phyloP scores from a whole-genome alignment of 2,888 invertebrate genomes.

The Noctua janthe region DNA sequence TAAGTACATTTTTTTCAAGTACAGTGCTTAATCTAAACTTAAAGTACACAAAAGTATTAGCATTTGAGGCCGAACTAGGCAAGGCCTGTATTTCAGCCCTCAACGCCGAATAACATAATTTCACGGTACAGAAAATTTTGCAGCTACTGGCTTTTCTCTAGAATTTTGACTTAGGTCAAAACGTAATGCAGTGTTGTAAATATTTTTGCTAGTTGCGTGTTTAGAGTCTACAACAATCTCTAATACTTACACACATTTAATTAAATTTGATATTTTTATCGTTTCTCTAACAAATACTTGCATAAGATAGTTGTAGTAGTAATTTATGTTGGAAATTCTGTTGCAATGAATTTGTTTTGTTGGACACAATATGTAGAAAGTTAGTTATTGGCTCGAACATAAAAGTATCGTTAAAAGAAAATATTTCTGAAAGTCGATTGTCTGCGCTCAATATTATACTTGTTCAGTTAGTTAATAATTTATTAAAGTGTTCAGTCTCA shows the following conservation, averaged over 20 bases:
- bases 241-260: neutral
- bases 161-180: neutral
- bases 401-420: conserved; percentile 20
- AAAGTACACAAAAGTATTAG: too few species aligned
- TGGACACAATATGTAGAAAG: conserved; percentile 8
- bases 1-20: too few species aligned
- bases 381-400: conserved; percentile 8
- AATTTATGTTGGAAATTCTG: conserved; percentile 26
- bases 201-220: conserved; percentile 34
- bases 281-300: conserved; percentile 31
- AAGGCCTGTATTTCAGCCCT: too few species aligned
- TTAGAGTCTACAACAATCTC: conserved; percentile 8
- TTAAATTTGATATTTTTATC: conserved; percentile 24
- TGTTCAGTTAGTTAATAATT: neutral
- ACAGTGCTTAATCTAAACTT: too few species aligned
- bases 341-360: conserved; percentile 19
- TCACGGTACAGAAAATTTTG: neutral
- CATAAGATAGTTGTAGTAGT: conserved; percentile 4
- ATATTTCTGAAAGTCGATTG: conserved; percentile 1
- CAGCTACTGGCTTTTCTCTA: neutral
- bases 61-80: too few species aligned
- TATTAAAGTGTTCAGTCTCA: neutral
- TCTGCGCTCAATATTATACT: neutral
- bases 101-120: too few species aligned
- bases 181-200: conserved; percentile 6